Conservation (phyloP, 92 coral and sea anemone species). For the Zoanthus sansibaricus region DNA sequence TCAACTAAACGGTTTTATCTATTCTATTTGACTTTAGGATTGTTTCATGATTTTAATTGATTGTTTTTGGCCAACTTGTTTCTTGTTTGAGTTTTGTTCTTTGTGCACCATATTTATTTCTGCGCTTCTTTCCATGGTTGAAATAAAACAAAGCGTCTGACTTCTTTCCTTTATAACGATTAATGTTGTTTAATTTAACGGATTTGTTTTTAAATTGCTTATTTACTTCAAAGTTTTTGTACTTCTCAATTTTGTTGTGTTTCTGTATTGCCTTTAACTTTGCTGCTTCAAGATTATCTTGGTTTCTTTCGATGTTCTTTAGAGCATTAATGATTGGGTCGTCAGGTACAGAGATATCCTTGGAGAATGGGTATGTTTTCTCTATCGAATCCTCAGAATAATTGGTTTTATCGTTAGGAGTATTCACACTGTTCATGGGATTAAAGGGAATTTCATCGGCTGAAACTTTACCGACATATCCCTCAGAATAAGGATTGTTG, state of each 20-base stretch:
- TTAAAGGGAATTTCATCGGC: slow-evolving; percentile 2
- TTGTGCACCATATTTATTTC: neutral
- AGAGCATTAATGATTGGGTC: slow-evolving; percentile 82
- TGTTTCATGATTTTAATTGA: neutral
- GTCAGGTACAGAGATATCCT: slow-evolving; percentile 50
- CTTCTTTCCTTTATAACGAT: neutral
- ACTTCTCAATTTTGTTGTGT: slow-evolving; percentile 19
- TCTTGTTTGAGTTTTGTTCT: neutral
- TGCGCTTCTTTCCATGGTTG: neutral
- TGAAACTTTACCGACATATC: slow-evolving; percentile 1
- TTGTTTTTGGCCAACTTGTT: neutral
- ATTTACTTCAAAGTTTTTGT: neutral
- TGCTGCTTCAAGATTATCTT: slow-evolving; percentile 55
- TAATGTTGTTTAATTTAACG: slow-evolving; percentile 16
- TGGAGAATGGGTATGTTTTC: slow-evolving; percentile 14
- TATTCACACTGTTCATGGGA: neutral
- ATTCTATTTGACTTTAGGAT: neutral
- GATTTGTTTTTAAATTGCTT: neutral
- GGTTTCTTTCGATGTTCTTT: slow-evolving; percentile 69
- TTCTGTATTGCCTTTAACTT: slow-evolving; percentile 75
- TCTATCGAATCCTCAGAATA: slow-evolving; percentile 13
- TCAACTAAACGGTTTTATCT: too few species aligned
- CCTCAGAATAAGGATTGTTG: slow-evolving; percentile 34
- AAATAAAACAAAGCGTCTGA: neutral
- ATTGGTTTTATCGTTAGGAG: slow-evolving; percentile 25